Evolutionary conservation across 37 sponge, comb jelly and placozoan genomes (phyloP).

Genomic region (Cladorhizidae sp.): DNA sequence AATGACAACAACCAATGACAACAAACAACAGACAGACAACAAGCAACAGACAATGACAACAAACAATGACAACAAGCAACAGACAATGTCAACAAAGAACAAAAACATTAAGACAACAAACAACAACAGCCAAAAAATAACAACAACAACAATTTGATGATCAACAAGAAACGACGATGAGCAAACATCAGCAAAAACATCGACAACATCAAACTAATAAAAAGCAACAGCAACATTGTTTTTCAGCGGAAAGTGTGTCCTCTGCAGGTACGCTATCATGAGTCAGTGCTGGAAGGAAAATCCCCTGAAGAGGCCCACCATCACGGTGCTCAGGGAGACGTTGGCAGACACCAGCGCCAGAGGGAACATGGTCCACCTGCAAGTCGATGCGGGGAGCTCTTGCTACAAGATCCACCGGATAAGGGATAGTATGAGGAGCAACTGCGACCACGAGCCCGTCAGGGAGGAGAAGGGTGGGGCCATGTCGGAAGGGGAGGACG

Average conservation of each 20-base stretch:
- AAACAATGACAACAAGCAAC: too few species aligned
- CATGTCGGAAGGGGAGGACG: background rate
- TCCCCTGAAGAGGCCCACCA: slow-evolving; percentile 37
- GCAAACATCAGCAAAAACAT: too few species aligned
- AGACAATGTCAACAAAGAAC: too few species aligned
- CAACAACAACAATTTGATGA: too few species aligned
- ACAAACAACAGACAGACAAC: too few species aligned
- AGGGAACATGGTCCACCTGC: background rate
- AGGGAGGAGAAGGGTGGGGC: background rate
- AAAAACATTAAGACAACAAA: too few species aligned
- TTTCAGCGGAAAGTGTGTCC: background rate
- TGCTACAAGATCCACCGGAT: background rate
- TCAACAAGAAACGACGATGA: too few species aligned
- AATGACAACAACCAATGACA: too few species aligned
- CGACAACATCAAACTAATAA: background rate
- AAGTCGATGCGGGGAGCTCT: background rate
- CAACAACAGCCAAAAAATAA: too few species aligned
- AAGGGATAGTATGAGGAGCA: background rate
- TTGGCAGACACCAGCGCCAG: background rate
- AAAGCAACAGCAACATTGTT: background rate
- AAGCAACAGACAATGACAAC: too few species aligned
- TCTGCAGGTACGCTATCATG: slow-evolving; percentile 63
- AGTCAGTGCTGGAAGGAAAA: slow-evolving; percentile 52
- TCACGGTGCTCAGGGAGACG: slow-evolving; percentile 31
- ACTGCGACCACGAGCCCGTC: background rate